Evolutionary conservation across 2,888 invertebrate genomes (phyloP).

Genomic region (Pyrrhosoma nymphula): DNA sequence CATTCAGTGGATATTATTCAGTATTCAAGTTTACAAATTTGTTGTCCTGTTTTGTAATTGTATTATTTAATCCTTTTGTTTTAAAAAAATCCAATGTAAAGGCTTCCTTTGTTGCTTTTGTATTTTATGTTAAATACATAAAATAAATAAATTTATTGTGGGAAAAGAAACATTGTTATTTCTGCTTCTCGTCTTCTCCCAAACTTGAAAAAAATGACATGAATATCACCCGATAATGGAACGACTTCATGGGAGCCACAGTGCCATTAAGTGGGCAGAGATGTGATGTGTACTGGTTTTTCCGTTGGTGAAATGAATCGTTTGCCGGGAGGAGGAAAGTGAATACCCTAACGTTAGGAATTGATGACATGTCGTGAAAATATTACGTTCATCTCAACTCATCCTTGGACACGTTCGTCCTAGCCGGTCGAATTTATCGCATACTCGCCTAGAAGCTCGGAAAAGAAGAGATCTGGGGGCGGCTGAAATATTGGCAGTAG

Average conservation of each 20-base stretch:
- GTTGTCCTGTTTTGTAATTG: no score
- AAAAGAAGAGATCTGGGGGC: background rate
- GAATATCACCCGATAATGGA: no score
- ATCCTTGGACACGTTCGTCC: background rate
- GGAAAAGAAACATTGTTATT: no score
- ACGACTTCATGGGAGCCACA: no score
- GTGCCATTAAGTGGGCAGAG: background rate
- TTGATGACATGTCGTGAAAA: background rate
- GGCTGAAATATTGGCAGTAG: background rate
- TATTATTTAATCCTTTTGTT: no score
- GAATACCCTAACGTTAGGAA: background rate
- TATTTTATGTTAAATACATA: no score
- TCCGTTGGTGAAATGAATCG: background rate
- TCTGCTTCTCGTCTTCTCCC: no score
- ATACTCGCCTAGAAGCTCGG: background rate
- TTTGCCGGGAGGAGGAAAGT: background rate
- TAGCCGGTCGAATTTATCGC: background rate
- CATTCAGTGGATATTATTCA: background rate
- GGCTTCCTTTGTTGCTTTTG: no score
- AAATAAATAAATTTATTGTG: no score
- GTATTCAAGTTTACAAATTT: no score
- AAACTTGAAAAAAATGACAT: no score
- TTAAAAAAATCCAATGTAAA: no score
- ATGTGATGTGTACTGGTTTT: background rate
- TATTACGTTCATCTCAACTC: slow-evolving; percentile 2